Conservation (phyloP, 2,113 vertebrate genomes). For the Heterochromis multidens region DNA sequence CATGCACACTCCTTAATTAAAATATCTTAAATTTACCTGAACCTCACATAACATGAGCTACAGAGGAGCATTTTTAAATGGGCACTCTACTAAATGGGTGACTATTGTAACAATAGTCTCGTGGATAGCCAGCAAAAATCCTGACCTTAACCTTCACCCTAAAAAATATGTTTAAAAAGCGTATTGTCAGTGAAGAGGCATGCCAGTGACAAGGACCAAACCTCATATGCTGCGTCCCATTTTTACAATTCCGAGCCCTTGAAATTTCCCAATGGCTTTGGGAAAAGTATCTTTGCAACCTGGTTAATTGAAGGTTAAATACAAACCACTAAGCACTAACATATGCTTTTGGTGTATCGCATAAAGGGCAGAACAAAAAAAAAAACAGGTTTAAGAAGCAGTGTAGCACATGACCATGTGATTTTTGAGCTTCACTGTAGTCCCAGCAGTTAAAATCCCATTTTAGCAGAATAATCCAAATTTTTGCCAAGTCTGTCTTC, state of each 20-base stretch:
- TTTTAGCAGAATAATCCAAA: slow-evolving; percentile 10
- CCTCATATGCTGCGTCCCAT: not conserved
- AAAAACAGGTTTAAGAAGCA: not conserved
- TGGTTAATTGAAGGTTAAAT: slow-evolving; percentile 36
- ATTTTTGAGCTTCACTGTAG: not conserved
- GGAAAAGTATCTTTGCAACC: slow-evolving; percentile 16
- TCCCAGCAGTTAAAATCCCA: not conserved
- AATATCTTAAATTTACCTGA: not conserved
- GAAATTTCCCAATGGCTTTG: not conserved
- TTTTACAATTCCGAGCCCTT: slow-evolving; percentile 3
- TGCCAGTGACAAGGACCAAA: slow-evolving; percentile 4
- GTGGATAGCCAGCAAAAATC: not conserved
- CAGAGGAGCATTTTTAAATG: not conserved
- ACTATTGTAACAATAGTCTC: not conserved
- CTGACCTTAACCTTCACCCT: not conserved
- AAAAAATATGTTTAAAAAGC: not conserved
- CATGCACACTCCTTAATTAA: not conserved
- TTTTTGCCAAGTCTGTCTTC: slow-evolving; percentile 1
- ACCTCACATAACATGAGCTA: not conserved
- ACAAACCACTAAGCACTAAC: slow-evolving; percentile 17
- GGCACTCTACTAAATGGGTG: not conserved
- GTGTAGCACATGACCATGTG: not conserved
- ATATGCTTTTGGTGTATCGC: not conserved
- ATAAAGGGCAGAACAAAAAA: slow-evolving; percentile 4
- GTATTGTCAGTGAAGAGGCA: slow-evolving; percentile 20